These are phyloP conservation scores for Caenorhabditis afra DNA, from an alignment of 2,888 invertebrate genomes.

Conservation along the genomic window DNA sequence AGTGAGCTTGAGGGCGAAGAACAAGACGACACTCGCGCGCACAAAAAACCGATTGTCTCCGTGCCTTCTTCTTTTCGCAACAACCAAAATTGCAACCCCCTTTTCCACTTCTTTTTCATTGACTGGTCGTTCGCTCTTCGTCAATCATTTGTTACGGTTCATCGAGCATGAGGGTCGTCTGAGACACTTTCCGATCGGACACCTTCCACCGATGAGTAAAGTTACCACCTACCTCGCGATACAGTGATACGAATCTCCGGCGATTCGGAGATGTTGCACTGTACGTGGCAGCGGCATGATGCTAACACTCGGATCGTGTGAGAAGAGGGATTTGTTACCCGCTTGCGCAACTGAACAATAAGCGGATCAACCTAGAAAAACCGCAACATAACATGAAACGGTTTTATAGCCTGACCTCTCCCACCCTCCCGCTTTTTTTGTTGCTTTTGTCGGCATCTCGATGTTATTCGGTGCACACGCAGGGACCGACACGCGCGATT, in stretches of 20 bases:
- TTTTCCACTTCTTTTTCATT: constrained; percentile 28
- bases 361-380: constrained; percentile 54
- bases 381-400: constrained; percentile 51
- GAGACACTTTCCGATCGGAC: constrained; percentile 44
- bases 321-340: constrained; percentile 49
- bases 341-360: constrained; percentile 57
- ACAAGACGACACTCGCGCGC: constrained; percentile 19
- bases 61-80: constrained; percentile 27
- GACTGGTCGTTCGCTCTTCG: constrained; percentile 51
- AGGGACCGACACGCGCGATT: background rate
- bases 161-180: constrained; percentile 57
- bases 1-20: constrained; percentile 52
- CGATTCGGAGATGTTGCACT: background rate
- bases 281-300: constrained; percentile 35
- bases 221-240: background rate
- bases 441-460: constrained; percentile 28
- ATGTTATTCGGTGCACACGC: background rate
- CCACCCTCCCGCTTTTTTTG: constrained; percentile 11
- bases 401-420: constrained; percentile 53
- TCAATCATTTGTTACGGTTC: constrained; percentile 58
- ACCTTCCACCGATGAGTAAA: constrained; percentile 17
- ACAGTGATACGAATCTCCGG: background rate
- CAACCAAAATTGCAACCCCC: constrained; percentile 48
- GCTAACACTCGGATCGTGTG: constrained; percentile 29
- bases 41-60: constrained; percentile 53